These are phyloP conservation scores for Cryptocheilus praepositus DNA, from an alignment of 2,888 invertebrate species.

Conservation along the genomic window DNA sequence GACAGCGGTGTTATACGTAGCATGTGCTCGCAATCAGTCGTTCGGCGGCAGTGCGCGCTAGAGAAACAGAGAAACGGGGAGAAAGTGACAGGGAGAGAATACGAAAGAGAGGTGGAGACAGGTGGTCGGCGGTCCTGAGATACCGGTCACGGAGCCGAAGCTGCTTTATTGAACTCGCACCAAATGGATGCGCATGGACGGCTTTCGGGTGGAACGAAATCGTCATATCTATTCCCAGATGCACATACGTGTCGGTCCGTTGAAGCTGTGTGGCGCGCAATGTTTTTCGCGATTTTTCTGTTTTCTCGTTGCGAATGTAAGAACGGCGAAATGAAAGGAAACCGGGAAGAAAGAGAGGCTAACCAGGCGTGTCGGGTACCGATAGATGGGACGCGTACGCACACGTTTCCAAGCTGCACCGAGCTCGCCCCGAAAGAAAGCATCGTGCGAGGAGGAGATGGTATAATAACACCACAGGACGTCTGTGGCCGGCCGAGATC, in stretches of 20 bases:
- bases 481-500: slow-evolving; percentile 55
- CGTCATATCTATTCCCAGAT: slow-evolving; percentile 16
- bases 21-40: slow-evolving; percentile 57
- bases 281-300: too few species aligned
- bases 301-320: too few species aligned
- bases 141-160: slow-evolving; percentile 44
- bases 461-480: slow-evolving; percentile 56
- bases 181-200: slow-evolving; percentile 35
- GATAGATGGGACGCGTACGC: too few species aligned
- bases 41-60: slow-evolving; percentile 16
- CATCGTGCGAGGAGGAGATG: slow-evolving; percentile 30
- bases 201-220: slow-evolving; percentile 23
- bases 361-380: neutral
- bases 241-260: slow-evolving; percentile 10
- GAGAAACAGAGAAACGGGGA: slow-evolving; percentile 21
- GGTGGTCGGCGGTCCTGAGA: slow-evolving; percentile 52
- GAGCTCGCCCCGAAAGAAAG: slow-evolving; percentile 14
- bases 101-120: slow-evolving; percentile 42
- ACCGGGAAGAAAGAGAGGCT: neutral
- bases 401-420: too few species aligned
- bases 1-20: slow-evolving; percentile 53
- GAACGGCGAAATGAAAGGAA: neutral
- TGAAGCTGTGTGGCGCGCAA: too few species aligned
- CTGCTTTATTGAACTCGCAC: slow-evolving; percentile 46
- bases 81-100: slow-evolving; percentile 17